Evolutionary conservation across 2,888 invertebrate species (phyloP).

Genomic region (Dendrolimus pini): DNA sequence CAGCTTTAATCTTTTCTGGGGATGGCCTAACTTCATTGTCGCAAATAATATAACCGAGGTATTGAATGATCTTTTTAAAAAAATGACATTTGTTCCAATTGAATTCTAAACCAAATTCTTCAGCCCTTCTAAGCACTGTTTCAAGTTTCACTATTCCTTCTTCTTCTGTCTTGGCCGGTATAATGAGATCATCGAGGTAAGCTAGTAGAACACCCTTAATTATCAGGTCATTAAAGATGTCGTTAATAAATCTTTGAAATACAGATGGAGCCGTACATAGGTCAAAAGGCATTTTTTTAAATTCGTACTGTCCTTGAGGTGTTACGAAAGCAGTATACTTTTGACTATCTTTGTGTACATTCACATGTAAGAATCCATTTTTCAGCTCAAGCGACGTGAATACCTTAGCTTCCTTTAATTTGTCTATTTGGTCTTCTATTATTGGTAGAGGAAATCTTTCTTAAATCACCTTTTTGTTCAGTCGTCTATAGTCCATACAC

Average conservation of each 20-base stretch:
- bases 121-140: conserved; percentile 15
- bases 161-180: conserved; percentile 12
- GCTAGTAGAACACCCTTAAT: conserved; percentile 15
- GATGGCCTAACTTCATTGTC: conserved; percentile 15
- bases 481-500: too few species aligned
- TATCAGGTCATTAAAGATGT: conserved; percentile 11
- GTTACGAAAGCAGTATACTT: conserved; percentile 43
- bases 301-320: conserved; percentile 23
- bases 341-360: conserved; percentile 10
- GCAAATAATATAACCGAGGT: conserved; percentile 18
- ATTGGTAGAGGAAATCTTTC: too few species aligned
- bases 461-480: too few species aligned
- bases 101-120: conserved; percentile 21
- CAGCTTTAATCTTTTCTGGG: too few species aligned
- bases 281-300: conserved; percentile 39
- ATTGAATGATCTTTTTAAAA: conserved; percentile 18
- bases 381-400: too few species aligned
- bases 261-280: conserved; percentile 30
- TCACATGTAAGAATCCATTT: too few species aligned
- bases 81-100: conserved; percentile 40
- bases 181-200: too few species aligned
- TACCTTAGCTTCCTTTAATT: too few species aligned
- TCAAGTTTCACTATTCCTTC: conserved; percentile 13
- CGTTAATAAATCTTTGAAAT: conserved; percentile 9
- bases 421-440: too few species aligned